Base-by-base conservation (phyloP, 23 tunicate species). In the Trididemnum clinides region DNA sequence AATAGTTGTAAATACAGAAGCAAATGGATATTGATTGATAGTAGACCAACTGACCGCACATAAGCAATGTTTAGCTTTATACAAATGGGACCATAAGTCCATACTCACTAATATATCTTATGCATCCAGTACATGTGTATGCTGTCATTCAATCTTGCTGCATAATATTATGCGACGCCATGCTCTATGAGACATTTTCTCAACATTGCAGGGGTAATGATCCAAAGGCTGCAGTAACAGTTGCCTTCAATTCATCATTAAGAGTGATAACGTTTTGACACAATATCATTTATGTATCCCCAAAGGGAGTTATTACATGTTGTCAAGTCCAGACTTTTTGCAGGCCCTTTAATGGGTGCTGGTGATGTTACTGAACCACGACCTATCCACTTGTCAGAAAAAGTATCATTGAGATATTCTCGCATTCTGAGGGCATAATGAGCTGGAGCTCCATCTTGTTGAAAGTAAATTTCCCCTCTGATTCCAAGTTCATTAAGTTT, bases 351-450 rank as follows among this genome's bases (percentile, higher is more conserved):
- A 3, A 66, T 66, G 31, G n/a, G 36, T 66, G 75, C 75, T 66
- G 75, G 36, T 3, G n/a, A 23, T 30, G 75, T 66, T 4, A 66
- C 5, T 23, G 37, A 66, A 28, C 75, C 75, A 66, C 75, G 75
- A 66, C 75, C 75, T 66, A 66, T 66, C 75, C 75, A 66, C 75
- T 66, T 66, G 7, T 66, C 75, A 66, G 75, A 23, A 66, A 66
- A 62, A 66, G 22, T 66, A 5, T 28, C 37, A 31, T 66, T 66
- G 7, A 66, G 75, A 66, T 66, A 66, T 10, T 66, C 75, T 66
- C 37, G 75, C 22, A 66, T 23, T 29, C 19, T 66, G 75, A 30
- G 75, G 75, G 37, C 37, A 66, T 66, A 31, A 5, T 32, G 37
- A 66, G 37, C 75, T 66, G 75, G 75, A 66, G 37, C 75, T 66